Evolutionary conservation across 1,140 invertebrate species (phyloP).

Genomic region (Drosophila saltans): DNA sequence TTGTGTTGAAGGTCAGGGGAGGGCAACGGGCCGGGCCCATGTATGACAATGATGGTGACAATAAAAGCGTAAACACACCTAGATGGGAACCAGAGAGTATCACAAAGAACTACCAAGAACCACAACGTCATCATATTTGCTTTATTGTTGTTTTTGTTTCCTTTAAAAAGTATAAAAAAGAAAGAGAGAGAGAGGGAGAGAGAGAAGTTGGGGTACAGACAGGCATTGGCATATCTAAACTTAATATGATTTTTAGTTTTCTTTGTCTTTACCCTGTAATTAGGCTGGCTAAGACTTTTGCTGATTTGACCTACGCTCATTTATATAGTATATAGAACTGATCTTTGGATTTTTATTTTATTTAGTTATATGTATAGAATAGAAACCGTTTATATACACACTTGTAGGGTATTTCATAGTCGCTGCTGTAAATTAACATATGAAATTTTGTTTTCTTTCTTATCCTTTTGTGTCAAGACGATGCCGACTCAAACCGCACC

Average conservation of each 20-base stretch:
- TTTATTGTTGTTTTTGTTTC: slow-evolving; percentile 37
- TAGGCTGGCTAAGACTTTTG: neutral
- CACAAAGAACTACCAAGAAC: slow-evolving; percentile 9
- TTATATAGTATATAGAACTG: too few species aligned
- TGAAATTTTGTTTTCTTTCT: slow-evolving; percentile 46
- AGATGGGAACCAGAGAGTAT: slow-evolving; percentile 1
- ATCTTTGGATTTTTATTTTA: too few species aligned
- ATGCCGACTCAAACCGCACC: slow-evolving; percentile 34
- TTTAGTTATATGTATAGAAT: too few species aligned
- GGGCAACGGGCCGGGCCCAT: slow-evolving; percentile 34
- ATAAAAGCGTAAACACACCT: slow-evolving; percentile 74
- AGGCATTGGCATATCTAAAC: slow-evolving; percentile 74
- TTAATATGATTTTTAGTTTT: slow-evolving; percentile 60
- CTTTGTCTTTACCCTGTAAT: neutral
- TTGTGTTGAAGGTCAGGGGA: neutral
- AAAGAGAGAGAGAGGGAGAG: neutral
- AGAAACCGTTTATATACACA: neutral
- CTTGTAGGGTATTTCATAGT: neutral
- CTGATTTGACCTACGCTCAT: too few species aligned
- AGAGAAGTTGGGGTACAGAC: slow-evolving; percentile 7
- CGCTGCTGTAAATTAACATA: neutral
- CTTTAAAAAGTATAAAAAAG: neutral
- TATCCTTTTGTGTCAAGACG: slow-evolving; percentile 67
- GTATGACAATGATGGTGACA: slow-evolving; percentile 61
- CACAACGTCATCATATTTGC: slow-evolving; percentile 40